Evolutionary conservation across 2,113 vertebrate species (phyloP), one percentile per base, ranked within the genome.

Genomic region (Amphilophus citrinellus): DNA sequence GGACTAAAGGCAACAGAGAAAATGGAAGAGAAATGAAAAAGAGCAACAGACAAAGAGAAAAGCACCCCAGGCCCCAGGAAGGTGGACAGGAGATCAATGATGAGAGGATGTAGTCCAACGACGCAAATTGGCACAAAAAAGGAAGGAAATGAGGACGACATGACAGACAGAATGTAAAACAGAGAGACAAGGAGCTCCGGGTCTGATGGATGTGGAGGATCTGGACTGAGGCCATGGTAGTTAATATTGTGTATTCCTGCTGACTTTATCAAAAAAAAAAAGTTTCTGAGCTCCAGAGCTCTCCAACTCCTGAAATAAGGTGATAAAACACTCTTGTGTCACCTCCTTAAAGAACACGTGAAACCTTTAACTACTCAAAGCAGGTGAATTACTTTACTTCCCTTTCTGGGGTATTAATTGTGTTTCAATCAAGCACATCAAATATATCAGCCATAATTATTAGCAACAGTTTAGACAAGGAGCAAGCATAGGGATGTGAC

Each of bases 31-130:
- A 22, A 53, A 17, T 18, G 30, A 76, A 10, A 62, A 13, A 63
- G 22, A 60, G 30, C 37, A 63, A 20, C 10, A 20, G 68, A 44
- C 11, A 2, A 80, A 79, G 58, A 63, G 11, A 2, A 78, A 78
- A 58, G 44, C 66, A 59, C 35, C 30, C n/a, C 30, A 9, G 68
- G 50, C 66, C 61, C 22, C 73, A 77, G 22, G 61, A 53, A n/a
- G 87, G 85, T 61, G 35, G 83, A 92, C 79, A 84, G 88, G 35
- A 77, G 89, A 91, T 93, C 87, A 73, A 90, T 92, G 84, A 85
- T 83, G 77, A 7, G 84, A 90, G 79, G 89, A 79, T 86, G 50
- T 27, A 84, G 84, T 85, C 83, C 65, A 85, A 85, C 32, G n/a
- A 82, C 6, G 65, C 61, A 91, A 87, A 91, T 61, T 89, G 87